These are phyloP conservation scores for Temnothorax unifasciatus DNA, from an alignment of 2,888 invertebrate genomes.

Conservation along the genomic window DNA sequence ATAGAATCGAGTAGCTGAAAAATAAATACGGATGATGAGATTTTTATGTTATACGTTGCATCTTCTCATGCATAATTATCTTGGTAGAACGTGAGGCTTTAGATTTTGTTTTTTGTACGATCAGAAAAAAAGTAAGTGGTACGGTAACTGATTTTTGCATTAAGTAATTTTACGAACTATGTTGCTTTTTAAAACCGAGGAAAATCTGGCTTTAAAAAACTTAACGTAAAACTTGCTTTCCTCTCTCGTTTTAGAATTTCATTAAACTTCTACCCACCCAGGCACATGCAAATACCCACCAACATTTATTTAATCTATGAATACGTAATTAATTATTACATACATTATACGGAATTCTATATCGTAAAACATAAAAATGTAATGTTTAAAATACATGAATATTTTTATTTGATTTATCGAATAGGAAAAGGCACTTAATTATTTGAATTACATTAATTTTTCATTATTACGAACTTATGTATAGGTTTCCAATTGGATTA, in stretches of 20 bases:
- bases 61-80: background rate
- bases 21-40: background rate
- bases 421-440: background rate
- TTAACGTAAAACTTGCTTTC: conserved; percentile 20
- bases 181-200: background rate
- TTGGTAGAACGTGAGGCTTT: background rate
- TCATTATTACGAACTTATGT: background rate
- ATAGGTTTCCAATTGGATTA: background rate
- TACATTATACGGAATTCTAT: background rate
- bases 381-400: conserved; percentile 5
- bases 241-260: conserved; percentile 21
- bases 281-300: background rate
- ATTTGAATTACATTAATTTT: background rate
- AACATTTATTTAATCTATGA: conserved; percentile 22
- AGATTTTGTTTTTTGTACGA: background rate
- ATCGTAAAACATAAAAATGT: background rate
- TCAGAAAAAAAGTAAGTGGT: background rate
- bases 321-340: conserved; percentile 23
- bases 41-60: background rate
- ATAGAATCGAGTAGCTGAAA: background rate
- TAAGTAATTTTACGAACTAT: conserved; percentile 15
- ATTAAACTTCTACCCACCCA: conserved; percentile 4
- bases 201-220: conserved; percentile 31
- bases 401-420: background rate
- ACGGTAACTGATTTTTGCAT: background rate